Conservation (phyloP, 1,140 invertebrate species). For the Phymorhynchus buccinoides region DNA sequence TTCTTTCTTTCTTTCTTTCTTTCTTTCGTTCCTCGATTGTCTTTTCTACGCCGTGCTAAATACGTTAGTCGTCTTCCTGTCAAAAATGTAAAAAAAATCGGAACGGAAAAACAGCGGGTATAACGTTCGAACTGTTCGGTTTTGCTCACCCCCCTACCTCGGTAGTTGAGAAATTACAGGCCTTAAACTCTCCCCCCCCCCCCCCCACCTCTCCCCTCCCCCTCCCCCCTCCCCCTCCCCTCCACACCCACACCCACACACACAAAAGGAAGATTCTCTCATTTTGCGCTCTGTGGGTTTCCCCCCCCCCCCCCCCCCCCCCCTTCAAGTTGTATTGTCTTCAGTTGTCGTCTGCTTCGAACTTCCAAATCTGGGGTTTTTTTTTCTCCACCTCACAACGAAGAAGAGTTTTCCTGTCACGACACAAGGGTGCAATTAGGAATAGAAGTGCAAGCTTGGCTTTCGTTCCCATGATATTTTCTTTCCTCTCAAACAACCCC, state of each 20-base stretch:
- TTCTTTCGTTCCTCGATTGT: too few species aligned
- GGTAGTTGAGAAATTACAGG: constrained; percentile 7
- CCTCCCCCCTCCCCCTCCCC: neutral
- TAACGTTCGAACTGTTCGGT: neutral
- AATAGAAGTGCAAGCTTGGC: neutral
- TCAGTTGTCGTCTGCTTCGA: constrained; percentile 2
- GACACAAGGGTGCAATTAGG: neutral
- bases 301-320: neutral
- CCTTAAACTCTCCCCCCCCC: neutral
- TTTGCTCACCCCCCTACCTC: neutral
- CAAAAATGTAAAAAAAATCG: neutral
- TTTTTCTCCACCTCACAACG: neutral
- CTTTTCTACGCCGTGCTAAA: constrained; percentile 7
- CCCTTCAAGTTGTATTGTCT: too few species aligned
- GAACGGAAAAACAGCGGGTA: constrained; percentile 11
- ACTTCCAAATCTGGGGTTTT: neutral
- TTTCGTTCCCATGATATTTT: neutral
- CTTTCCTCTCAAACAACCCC: too few species aligned
- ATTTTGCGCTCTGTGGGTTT: neutral
- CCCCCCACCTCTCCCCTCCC: neutral
- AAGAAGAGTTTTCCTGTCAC: neutral
- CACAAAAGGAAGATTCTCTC: constrained; percentile 18
- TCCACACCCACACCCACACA: neutral
- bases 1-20: too few species aligned
- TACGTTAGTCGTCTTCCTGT: constrained; percentile 8